phyloP scores from a whole-genome alignment of 2,888 invertebrate genomes.

The Caenorhabditis becei region DNA sequence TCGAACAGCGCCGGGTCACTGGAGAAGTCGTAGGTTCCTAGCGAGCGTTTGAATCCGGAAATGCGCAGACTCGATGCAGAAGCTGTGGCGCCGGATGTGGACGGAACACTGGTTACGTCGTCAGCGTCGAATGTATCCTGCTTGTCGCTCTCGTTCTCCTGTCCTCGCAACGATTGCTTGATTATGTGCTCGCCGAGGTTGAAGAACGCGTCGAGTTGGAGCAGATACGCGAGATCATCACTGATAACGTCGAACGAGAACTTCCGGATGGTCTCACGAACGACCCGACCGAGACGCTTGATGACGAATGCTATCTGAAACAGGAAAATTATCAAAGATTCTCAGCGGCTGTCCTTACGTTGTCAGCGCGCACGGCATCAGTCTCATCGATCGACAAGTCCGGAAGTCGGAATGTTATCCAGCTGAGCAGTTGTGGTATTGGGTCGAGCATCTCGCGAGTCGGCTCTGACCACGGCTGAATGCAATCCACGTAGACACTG shows the following conservation, averaged over 20 bases:
- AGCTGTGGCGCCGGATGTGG: not conserved
- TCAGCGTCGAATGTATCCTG: slow-evolving; percentile 27
- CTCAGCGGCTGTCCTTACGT: too few species aligned
- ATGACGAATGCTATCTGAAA: slow-evolving; percentile 51
- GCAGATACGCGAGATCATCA: slow-evolving; percentile 34
- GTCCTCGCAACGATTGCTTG: slow-evolving; percentile 50
- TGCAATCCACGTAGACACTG: slow-evolving; percentile 24
- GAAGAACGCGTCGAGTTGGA: slow-evolving; percentile 57
- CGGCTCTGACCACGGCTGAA: slow-evolving; percentile 26
- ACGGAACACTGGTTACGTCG: not conserved
- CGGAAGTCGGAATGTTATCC: slow-evolving; percentile 42
- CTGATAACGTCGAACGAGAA: slow-evolving; percentile 34
- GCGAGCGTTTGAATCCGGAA: slow-evolving; percentile 30
- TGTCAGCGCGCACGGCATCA: slow-evolving; percentile 40
- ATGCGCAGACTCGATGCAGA: not conserved
- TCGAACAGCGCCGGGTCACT: slow-evolving; percentile 55
- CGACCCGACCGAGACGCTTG: slow-evolving; percentile 33
- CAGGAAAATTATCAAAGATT: not conserved
- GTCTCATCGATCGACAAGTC: slow-evolving; percentile 15
- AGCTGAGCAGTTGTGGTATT: slow-evolving; percentile 35
- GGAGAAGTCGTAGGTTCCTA: slow-evolving; percentile 51
- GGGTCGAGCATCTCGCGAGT: slow-evolving; percentile 46
- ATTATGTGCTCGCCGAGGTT: slow-evolving; percentile 48
- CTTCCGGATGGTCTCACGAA: slow-evolving; percentile 44
- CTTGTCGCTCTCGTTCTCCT: slow-evolving; percentile 35